Evolutionary conservation across 2,113 vertebrate genomes (phyloP).

Genomic region (Toxotes chatareus): DNA sequence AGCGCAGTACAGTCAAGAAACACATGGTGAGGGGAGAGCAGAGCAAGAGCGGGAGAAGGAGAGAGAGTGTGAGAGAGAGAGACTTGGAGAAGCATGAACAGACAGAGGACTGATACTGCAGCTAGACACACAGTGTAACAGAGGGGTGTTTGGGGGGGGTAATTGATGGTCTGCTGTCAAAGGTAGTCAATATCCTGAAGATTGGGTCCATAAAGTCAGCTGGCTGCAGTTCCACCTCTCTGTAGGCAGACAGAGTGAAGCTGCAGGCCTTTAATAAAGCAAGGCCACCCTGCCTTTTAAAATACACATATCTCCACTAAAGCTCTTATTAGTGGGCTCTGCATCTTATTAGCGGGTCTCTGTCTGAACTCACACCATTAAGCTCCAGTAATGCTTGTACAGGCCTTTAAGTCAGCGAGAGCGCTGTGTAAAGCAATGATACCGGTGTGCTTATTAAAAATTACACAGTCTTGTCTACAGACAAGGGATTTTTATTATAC

Average conservation of each 20-base stretch:
- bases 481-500: conserved; percentile 41
- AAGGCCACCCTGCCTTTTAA: conserved; percentile 47
- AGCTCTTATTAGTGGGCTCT: conserved; percentile 64
- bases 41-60: conserved; percentile 19
- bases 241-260: conserved; percentile 24
- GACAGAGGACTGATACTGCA: conserved; percentile 26
- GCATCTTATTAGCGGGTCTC: conserved; percentile 57
- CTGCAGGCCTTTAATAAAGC: conserved; percentile 39
- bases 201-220: conserved; percentile 51
- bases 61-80: neutral
- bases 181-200: conserved; percentile 52
- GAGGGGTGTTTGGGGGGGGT: conserved; percentile 37
- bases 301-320: conserved; percentile 60
- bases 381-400: conserved; percentile 54
- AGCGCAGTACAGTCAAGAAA: conserved; percentile 36
- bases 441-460: conserved; percentile 54
- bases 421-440: conserved; percentile 39
- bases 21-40: conserved; percentile 23
- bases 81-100: conserved; percentile 31
- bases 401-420: conserved; percentile 46
- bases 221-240: conserved; percentile 48
- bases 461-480: conserved; percentile 26
- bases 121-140: conserved; percentile 30
- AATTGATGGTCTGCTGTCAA: conserved; percentile 61
- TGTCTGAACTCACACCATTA: conserved; percentile 56